phyloP scores from a whole-genome alignment of 2,888 invertebrate species.

The Agrotis puta region DNA sequence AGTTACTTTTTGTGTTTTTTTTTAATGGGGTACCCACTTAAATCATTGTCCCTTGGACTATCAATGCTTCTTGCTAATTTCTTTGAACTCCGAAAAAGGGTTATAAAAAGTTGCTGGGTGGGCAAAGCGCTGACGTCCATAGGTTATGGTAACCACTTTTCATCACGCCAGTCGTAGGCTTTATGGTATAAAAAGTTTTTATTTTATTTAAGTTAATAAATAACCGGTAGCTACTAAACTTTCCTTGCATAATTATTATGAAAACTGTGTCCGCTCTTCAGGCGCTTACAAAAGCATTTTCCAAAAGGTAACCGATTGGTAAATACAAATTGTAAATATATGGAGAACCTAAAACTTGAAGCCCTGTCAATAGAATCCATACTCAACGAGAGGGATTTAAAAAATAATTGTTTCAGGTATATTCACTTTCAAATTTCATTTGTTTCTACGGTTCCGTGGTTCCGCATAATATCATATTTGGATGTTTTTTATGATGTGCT shows the following conservation, averaged over 20 bases:
- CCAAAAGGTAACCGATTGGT: neutral
- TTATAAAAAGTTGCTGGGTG: too few relatives aligned
- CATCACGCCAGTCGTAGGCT: too few relatives aligned
- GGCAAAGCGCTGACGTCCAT: too few relatives aligned
- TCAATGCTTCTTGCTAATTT: too few relatives aligned
- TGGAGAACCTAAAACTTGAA: neutral
- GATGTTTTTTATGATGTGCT: neutral
- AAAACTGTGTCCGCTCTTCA: neutral
- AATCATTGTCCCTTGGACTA: too few relatives aligned
- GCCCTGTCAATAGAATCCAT: conserved; percentile 53
- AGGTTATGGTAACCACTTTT: too few relatives aligned
- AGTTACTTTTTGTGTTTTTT: too few relatives aligned
- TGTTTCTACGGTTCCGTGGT: conserved; percentile 7
- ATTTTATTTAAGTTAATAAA: too few relatives aligned
- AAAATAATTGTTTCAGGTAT: conserved; percentile 7
- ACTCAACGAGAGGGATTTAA: conserved; percentile 25
- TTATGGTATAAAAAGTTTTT: too few relatives aligned
- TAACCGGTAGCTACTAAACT: too few relatives aligned
- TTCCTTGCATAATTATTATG: neutral
- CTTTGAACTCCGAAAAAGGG: too few relatives aligned
- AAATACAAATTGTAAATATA: neutral
- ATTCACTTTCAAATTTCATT: neutral
- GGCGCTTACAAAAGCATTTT: neutral
- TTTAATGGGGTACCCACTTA: too few relatives aligned
- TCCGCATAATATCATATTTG: conserved; percentile 10